These are phyloP conservation scores for Galerucella calmariensis DNA, from an alignment of 2,888 invertebrate genomes.

Conservation along the genomic window DNA sequence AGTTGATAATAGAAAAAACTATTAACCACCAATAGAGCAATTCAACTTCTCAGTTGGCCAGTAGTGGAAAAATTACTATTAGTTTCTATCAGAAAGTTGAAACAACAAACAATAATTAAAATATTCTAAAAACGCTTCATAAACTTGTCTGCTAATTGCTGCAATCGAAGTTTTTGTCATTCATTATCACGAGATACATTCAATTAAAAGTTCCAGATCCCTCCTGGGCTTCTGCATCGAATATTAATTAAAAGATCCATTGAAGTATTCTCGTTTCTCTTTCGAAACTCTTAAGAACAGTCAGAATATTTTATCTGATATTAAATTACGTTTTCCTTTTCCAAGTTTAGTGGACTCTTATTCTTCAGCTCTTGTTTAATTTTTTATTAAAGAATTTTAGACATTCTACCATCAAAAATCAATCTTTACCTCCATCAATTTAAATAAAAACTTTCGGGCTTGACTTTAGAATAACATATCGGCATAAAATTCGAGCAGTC, in stretches of 20 bases:
- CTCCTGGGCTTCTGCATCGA: constrained; percentile 46
- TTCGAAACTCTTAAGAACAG: constrained; percentile 45
- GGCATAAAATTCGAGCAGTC: too few species aligned
- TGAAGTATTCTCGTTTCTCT: constrained; percentile 42
- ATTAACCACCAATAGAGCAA: too few species aligned
- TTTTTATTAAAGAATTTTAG: neutral
- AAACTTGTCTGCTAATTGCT: constrained; percentile 36
- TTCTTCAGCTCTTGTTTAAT: constrained; percentile 5
- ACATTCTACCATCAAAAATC: too few species aligned
- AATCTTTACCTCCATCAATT: too few species aligned
- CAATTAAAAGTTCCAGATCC: constrained; percentile 54
- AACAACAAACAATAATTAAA: too few species aligned
- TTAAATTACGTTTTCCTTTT: constrained; percentile 42
- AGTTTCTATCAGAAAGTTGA: too few species aligned
- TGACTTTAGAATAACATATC: too few species aligned
- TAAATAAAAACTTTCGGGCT: too few species aligned
- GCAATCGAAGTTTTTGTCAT: constrained; percentile 45
- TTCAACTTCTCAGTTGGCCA: too few species aligned
- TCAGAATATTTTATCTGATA: constrained; percentile 45
- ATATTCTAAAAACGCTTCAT: constrained; percentile 22
- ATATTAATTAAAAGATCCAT: constrained; percentile 56
- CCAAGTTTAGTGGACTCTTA: constrained; percentile 31
- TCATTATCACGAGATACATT: constrained; percentile 53
- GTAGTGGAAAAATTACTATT: too few species aligned
- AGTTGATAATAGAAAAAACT: too few species aligned